These are phyloP conservation scores for Oryctolagus cuniculus DNA, from an alignment of 2,113 vertebrate genomes.

Conservation along the genomic window DNA sequence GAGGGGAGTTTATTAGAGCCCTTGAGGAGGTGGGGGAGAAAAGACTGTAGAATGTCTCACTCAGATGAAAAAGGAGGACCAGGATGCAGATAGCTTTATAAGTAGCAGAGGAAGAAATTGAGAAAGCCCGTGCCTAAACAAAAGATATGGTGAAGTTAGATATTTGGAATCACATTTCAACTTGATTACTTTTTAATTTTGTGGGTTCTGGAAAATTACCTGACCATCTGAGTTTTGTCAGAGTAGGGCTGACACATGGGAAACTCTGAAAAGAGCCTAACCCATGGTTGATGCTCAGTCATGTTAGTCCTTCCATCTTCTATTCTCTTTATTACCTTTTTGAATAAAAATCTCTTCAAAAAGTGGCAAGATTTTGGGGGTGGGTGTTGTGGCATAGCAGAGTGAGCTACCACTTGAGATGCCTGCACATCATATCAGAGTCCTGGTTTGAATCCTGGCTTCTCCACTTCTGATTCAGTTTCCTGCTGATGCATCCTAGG, in stretches of 20 bases:
- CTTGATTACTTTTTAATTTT: not conserved
- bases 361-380: not conserved
- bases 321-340: not conserved
- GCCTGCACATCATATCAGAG: no score
- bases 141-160: not conserved
- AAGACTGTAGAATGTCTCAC: not conserved
- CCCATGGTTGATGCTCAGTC: not conserved
- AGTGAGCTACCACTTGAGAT: no score
- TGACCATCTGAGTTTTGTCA: conserved; percentile 22
- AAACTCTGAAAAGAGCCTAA: not conserved
- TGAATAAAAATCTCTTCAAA: not conserved
- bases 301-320: not conserved
- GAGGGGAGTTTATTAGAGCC: not conserved
- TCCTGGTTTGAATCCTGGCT: no score
- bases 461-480: no score
- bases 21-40: not conserved
- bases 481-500: no score
- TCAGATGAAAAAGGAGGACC: not conserved
- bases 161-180: not conserved
- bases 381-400: no score
- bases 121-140: conserved; percentile 15
- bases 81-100: not conserved
- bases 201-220: not conserved
- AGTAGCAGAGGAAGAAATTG: conserved; percentile 25
- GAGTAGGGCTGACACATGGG: not conserved